Conservation (phyloP, 2,888 invertebrate genomes). For the Arctia plantaginis region DNA sequence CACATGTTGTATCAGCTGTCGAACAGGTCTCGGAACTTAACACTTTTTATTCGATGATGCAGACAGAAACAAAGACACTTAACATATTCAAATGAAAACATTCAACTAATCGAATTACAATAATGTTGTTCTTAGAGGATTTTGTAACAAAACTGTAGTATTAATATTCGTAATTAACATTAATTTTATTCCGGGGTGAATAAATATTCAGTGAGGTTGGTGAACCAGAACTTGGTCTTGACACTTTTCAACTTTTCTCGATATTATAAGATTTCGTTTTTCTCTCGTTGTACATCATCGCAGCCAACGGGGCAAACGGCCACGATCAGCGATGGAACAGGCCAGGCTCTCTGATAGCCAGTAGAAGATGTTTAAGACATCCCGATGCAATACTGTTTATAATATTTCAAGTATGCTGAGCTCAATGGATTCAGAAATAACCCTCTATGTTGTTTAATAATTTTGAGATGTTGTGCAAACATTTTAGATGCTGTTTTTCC, state of each 20-base stretch:
- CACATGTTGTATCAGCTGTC: conserved; percentile 22
- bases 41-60: neutral
- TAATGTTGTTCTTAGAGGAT: neutral
- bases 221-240: neutral
- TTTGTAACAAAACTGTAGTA: neutral
- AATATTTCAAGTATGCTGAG: no score
- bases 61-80: neutral
- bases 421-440: no score
- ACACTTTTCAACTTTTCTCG: neutral
- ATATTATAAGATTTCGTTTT: neutral
- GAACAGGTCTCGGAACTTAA: neutral
- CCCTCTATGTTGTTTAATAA: no score
- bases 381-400: no score
- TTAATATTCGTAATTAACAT: neutral
- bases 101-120: neutral
- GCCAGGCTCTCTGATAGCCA: neutral
- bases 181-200: neutral
- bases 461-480: no score
- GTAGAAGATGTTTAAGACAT: no score
- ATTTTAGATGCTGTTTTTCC: no score
- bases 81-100: conserved; percentile 4
- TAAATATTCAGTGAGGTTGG: neutral
- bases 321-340: neutral
- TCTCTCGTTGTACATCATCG: neutral
- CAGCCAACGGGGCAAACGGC: neutral